These are phyloP conservation scores for Gracilinanus agilis DNA, from an alignment of 2,113 vertebrate species.

Conservation along the genomic window DNA sequence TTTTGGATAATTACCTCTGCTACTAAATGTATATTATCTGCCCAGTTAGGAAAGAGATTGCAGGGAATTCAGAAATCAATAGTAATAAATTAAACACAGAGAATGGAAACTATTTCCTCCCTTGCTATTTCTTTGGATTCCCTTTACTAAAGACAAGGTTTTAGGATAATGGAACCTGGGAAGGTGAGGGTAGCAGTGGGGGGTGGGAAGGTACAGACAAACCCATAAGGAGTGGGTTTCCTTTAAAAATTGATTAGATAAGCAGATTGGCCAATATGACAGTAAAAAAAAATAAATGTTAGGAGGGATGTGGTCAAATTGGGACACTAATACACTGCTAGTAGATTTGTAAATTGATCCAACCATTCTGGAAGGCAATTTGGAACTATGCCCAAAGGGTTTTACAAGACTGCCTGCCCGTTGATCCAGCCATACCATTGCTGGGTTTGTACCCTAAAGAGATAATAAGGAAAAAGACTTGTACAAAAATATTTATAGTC, in stretches of 20 bases:
- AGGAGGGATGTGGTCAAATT: too few relatives aligned
- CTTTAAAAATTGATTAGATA: slow-evolving; percentile 68
- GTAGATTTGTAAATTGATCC: too few relatives aligned
- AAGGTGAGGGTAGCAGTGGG: not conserved
- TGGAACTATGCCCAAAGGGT: too few relatives aligned
- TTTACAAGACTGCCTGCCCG: too few relatives aligned
- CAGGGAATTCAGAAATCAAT: slow-evolving; percentile 82
- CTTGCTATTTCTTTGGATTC: slow-evolving; percentile 41
- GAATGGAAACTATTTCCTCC: slow-evolving; percentile 76
- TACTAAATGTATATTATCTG: slow-evolving; percentile 75
- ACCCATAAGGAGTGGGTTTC: not conserved
- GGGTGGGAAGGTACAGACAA: slow-evolving; percentile 58
- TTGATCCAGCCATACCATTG: too few relatives aligned
- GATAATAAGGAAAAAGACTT: too few relatives aligned
- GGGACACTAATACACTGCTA: too few relatives aligned
- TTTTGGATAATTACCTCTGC: slow-evolving; percentile 79
- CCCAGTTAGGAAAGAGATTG: slow-evolving; percentile 78
- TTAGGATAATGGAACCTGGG: not conserved
- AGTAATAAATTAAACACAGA: slow-evolving; percentile 82
- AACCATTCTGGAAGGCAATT: too few relatives aligned
- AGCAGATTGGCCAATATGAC: too few relatives aligned
- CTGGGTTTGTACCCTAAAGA: too few relatives aligned
- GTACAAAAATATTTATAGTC: too few relatives aligned
- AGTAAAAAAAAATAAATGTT: too few relatives aligned
- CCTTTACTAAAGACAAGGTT: slow-evolving; percentile 37